These are phyloP conservation scores for Thymelicus lineola DNA, from an alignment of 2,888 invertebrate species.

Conservation along the genomic window DNA sequence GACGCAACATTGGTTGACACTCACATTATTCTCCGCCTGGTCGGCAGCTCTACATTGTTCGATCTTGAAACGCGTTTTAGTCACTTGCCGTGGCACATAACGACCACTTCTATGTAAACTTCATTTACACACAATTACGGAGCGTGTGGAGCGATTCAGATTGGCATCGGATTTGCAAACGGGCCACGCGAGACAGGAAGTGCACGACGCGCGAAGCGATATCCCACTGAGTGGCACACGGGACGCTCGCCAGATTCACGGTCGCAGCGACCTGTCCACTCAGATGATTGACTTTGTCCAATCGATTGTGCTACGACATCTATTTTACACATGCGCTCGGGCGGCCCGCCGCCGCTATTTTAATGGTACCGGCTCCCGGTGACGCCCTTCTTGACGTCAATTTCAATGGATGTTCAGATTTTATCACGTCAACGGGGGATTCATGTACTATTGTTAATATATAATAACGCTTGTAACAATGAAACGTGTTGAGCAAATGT, in stretches of 20 bases:
- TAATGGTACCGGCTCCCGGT: conserved; percentile 54
- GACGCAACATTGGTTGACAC: conserved; percentile 50
- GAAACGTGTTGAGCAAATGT: conserved; percentile 25
- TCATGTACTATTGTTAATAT: conserved; percentile 30
- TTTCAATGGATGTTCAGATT: conserved; percentile 59
- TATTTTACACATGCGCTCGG: conserved; percentile 66
- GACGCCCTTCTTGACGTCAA: conserved; percentile 64
- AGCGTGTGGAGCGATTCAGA: conserved; percentile 21
- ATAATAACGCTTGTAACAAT: conserved; percentile 31
- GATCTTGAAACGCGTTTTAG: conserved; percentile 54
- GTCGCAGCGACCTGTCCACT: conserved; percentile 75
- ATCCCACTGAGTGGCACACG: conserved; percentile 55
- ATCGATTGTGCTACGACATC: conserved; percentile 69
- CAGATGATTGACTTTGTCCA: conserved; percentile 80
- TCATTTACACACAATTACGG: conserved; percentile 31
- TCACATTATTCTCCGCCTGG: conserved; percentile 79
- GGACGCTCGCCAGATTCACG: conserved; percentile 77
- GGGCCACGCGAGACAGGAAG: conserved; percentile 61
- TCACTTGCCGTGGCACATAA: conserved; percentile 50
- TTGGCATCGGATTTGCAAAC: conserved; percentile 22
- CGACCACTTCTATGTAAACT: conserved; percentile 30
- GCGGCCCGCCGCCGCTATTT: conserved; percentile 58
- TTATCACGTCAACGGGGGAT: conserved; percentile 42
- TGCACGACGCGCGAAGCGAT: conserved; percentile 70
- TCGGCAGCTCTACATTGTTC: conserved; percentile 77